Evolutionary conservation across 2,888 invertebrate genomes (phyloP).

Genomic region (Neoitamus cyanurus): DNA sequence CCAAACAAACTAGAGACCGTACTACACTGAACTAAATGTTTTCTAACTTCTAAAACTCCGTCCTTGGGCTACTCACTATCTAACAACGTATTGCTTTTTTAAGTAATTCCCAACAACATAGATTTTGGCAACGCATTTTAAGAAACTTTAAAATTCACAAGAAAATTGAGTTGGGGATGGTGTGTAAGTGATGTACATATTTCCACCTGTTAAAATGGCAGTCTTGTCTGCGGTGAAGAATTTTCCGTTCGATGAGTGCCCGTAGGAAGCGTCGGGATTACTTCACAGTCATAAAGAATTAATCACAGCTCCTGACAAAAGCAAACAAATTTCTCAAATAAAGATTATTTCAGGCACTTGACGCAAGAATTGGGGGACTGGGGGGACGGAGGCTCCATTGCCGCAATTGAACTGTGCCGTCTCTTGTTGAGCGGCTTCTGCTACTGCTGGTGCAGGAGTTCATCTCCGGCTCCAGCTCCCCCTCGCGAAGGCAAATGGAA

Average conservation of each 20-base stretch:
- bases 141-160: not conserved
- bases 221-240: not conserved
- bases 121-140: not conserved
- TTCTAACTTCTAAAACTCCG: no score
- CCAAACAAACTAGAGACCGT: no score
- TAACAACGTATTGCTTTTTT: no score
- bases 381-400: not conserved
- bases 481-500: not conserved
- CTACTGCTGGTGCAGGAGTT: not conserved
- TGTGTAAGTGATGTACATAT: not conserved
- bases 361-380: not conserved
- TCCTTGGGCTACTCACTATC: no score
- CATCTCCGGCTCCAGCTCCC: not conserved
- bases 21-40: no score
- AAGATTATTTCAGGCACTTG: conserved; percentile 54
- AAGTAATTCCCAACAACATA: not conserved
- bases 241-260: not conserved
- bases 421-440: not conserved
- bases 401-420: not conserved
- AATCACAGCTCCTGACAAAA: conserved; percentile 56
- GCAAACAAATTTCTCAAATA: conserved; percentile 53
- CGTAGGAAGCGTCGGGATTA: not conserved
- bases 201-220: not conserved
- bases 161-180: not conserved
- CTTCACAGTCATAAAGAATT: conserved; percentile 51